Evolutionary conservation across 1,140 invertebrate genomes (phyloP), one percentile per base, ranked within the genome.

Genomic region (Trypoxylus dichotomus): DNA sequence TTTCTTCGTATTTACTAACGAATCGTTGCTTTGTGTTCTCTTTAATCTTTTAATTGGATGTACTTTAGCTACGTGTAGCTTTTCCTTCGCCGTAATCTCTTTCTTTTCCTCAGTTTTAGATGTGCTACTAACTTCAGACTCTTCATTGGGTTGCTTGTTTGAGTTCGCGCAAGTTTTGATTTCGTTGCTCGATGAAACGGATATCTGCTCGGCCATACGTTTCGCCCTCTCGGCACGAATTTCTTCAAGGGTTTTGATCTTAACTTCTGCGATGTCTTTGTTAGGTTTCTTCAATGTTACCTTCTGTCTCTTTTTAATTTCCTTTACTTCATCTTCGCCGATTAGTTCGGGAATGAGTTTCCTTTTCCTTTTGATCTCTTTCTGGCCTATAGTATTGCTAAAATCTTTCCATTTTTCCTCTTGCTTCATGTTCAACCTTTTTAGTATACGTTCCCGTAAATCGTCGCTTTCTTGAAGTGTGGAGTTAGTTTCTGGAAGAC

Each of bases 161-260:
- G 37, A 25, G 10, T 21, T 21, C 5, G 11, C 29, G 11, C 3
- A 63, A 11, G 15, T 42, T 19, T 77, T 72, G 60, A 29, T 79
- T 79, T 79, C 75, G 76, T 54, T 76, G 42, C 76, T 76, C 11
- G 71, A 73, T n/a, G 71, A 73, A 42, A 73, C 25, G 19, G n/a
- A 24, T 24, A 13, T 21, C n/a, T 42, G 71, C n/a, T 75, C n/a
- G 7, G 24, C 74, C 10, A 47, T 15, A n/a, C 41, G 21, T 76
- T 80, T 37, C 42, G 41, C 25, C 76, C 80, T 78, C 79, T 85
- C 84, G 0, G 83, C 83, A 3, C 84, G 79, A 32, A 86, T 86
- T 81, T 86, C 85, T 1, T 80, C 84, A 27, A 86, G 81, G 10
- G 85, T 86, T 78, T 86, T 86, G 47, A 86, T 83, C 82, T 85